Evolutionary conservation across 2,113 vertebrate species (phyloP), one percentile per base, ranked within the genome.

Genomic region (Phaethornis superciliosus): DNA sequence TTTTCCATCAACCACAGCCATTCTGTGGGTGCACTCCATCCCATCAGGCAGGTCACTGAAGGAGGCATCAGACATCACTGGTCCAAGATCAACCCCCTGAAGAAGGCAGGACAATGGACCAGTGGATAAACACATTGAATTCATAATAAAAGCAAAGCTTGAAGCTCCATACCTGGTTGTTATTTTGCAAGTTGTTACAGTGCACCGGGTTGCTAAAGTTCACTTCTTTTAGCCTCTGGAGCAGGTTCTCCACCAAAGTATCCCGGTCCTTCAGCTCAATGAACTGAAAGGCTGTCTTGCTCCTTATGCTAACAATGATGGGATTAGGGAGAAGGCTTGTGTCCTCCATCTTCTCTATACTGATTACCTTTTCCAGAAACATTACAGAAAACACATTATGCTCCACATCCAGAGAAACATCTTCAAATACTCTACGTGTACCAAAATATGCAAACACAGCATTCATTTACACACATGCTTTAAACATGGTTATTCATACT

Each of bases 261-360:
- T 99, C 98, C 23, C 99, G 92, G 69, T 98, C 98, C 91, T 96
- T 97, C 89, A 99, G 98, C 89, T 99, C 99, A 35, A 99, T 99
- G 92, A 99, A 98, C 98, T 99, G 99, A 97, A 99, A 99, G 22
- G 99, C 99, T 55, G 96, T 98, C 95, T 99, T 99, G 40, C 98
- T 98, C 62, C 98, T 97, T 72, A 99, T 84, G 51, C 99, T 99
- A 81, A 99, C 92, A 20, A 99, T 99, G 92, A 99, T 98, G 10
- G 99, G 99, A 72, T 98, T 98, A 4, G 99, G 99, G 21, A 99
- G 98, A 54, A 97, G 91, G n/a, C 97, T 98, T 4, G 98, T 99
- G 97, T 98, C 99, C 93, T 99, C 99, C 51, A 99, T 98, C 87
- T 99, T 99, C 94, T 99, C 99, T 40, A 99, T 98, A 62, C 98